Percentiles rank a stretch among this genome's conserved stretches.
These are phyloP conservation scores for Bombycilla garrulus DNA, from an alignment of 2,113 vertebrate genomes.

Conservation along the genomic window DNA sequence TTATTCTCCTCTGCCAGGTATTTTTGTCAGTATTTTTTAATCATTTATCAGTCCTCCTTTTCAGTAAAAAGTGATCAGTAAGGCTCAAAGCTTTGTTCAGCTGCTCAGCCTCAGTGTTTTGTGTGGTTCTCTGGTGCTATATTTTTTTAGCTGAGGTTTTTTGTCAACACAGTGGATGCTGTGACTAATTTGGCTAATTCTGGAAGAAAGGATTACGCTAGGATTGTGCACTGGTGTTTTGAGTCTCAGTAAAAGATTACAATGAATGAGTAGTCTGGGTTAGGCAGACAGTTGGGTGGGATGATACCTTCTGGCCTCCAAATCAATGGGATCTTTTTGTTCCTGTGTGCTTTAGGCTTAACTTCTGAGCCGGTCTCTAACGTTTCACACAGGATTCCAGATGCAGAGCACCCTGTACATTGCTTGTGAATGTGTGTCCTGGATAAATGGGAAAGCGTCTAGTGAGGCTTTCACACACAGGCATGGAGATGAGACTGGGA, in stretches of 20 bases:
- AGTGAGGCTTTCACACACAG: conserved; percentile 21
- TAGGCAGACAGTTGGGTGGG: conserved; percentile 23
- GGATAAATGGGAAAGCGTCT: conserved; percentile 12
- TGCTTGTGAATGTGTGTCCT: not conserved
- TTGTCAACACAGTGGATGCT: conserved; percentile 54
- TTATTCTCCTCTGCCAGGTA: not conserved
- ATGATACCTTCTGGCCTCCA: conserved; percentile 50
- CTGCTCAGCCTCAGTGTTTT: conserved; percentile 6
- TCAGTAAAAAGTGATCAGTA: not conserved
- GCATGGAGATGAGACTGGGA: not conserved
- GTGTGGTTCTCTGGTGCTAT: not conserved
- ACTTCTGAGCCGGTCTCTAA: not conserved
- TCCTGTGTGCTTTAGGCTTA: not conserved
- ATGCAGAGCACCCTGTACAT: not conserved
- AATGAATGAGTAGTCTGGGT: conserved; percentile 54
- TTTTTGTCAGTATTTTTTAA: not conserved
- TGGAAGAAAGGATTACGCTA: conserved; percentile 56
- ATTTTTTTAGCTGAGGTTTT: conserved; percentile 43
- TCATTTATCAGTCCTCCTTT: not conserved
- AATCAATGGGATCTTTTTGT: conserved; percentile 27
- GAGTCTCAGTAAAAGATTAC: conserved; percentile 48
- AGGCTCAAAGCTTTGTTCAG: conserved; percentile 4
- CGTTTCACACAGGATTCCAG: not conserved
- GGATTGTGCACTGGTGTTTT: conserved; percentile 57
- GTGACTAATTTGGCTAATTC: conserved; percentile 66